Evolutionary conservation across 2,797 vertebrate species (phyloP).

Genomic region (Knipowitschia caucasica): DNA sequence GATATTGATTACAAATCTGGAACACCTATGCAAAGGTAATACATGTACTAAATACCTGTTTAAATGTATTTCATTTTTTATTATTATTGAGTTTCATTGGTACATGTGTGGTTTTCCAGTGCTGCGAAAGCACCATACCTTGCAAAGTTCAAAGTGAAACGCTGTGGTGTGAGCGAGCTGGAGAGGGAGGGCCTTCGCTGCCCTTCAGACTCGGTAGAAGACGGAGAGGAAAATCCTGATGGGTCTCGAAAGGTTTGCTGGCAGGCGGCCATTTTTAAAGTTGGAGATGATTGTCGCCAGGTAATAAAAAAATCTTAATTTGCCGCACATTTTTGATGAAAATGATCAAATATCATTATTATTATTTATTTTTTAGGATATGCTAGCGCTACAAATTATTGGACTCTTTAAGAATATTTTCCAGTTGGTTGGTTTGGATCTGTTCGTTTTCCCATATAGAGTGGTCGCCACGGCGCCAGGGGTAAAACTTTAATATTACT

Average conservation of each 20-base stretch:
- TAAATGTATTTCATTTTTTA: background rate
- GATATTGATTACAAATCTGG: slow-evolving; percentile 97
- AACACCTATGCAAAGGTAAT: slow-evolving; percentile 96
- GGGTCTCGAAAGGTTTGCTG: slow-evolving; percentile 83
- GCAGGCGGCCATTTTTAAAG: slow-evolving; percentile 98
- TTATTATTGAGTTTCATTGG: background rate
- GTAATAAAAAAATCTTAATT: slow-evolving; percentile 38
- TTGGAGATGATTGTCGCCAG: slow-evolving; percentile 97
- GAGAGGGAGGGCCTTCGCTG: slow-evolving; percentile 92
- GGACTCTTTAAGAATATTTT: slow-evolving; percentile 98
- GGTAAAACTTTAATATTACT: slow-evolving; percentile 63
- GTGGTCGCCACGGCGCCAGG: slow-evolving; percentile 96
- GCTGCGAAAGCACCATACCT: slow-evolving; percentile 95
- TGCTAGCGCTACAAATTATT: slow-evolving; percentile 96
- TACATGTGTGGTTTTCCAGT: slow-evolving; percentile 59
- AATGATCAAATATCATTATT: background rate
- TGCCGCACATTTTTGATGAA: background rate
- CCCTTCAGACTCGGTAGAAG: slow-evolving; percentile 78
- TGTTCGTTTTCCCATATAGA: slow-evolving; percentile 95
- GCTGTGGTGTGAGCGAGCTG: slow-evolving; percentile 92
- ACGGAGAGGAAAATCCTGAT: slow-evolving; percentile 70
- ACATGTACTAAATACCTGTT: slow-evolving; percentile 30
- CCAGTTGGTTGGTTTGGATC: slow-evolving; percentile 92
- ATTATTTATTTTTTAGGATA: slow-evolving; percentile 75
- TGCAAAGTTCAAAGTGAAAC: slow-evolving; percentile 92